Evolutionary conservation across 2,888 invertebrate species (phyloP).

Genomic region (Diarsia rubi): DNA sequence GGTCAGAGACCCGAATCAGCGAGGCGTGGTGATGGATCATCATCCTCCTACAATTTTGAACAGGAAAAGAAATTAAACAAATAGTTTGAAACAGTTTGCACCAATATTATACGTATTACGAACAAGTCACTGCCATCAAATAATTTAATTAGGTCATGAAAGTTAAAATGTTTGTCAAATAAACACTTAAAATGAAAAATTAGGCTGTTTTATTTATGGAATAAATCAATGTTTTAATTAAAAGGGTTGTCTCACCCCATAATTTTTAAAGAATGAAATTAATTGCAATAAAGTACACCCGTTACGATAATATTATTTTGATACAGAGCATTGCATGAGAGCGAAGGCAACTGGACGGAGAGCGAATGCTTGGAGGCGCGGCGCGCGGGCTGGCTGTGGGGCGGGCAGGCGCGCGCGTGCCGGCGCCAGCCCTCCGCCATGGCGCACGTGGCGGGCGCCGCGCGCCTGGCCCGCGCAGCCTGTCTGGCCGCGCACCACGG

Average conservation of each 20-base stretch:
- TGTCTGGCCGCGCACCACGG: conserved; percentile 94
- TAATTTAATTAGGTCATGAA: conserved; percentile 42
- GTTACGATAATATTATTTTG: conserved; percentile 43
- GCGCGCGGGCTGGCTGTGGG: conserved; percentile 90
- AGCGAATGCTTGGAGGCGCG: conserved; percentile 84
- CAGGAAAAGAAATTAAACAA: conserved; percentile 74
- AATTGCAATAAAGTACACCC: conserved; percentile 28
- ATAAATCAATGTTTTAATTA: conserved; percentile 31
- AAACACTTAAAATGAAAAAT: conserved; percentile 47
- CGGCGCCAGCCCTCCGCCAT: conserved; percentile 93
- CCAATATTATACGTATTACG: conserved; percentile 52
- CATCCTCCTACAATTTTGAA: conserved; percentile 69
- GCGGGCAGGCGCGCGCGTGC: conserved; percentile 92
- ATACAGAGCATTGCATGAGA: conserved; percentile 84
- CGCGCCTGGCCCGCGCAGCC: conserved; percentile 92
- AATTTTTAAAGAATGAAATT: conserved; percentile 20
- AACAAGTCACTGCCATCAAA: conserved; percentile 63
- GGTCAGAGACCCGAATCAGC: conserved; percentile 84
- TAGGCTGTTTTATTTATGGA: conserved; percentile 54
- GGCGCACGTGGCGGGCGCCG: conserved; percentile 94
- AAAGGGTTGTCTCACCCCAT: conserved; percentile 19
- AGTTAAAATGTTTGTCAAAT: conserved; percentile 48
- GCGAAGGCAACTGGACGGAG: conserved; percentile 88
- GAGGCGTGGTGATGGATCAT: conserved; percentile 76
- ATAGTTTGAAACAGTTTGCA: conserved; percentile 57